Evolutionary conservation across 2,888 invertebrate genomes (phyloP).

Genomic region (Dicyrtomina minuta): DNA sequence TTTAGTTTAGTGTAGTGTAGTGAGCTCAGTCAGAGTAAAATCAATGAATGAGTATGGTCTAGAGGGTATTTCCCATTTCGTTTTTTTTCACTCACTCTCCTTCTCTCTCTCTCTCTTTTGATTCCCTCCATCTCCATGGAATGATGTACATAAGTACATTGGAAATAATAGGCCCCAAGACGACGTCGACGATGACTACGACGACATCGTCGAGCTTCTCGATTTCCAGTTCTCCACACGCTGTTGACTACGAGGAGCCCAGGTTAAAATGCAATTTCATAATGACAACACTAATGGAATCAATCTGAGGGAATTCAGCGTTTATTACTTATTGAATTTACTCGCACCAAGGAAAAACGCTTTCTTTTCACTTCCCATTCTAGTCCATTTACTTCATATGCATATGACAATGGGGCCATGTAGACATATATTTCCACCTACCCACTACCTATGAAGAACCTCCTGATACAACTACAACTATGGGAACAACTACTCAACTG

Average conservation of each 20-base stretch:
- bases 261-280: constrained; percentile 38
- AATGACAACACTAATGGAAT: constrained; percentile 39
- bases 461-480: no score
- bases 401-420: constrained; percentile 6
- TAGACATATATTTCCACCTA: constrained; percentile 13
- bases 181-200: constrained; percentile 18
- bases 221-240: constrained; percentile 12
- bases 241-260: constrained; percentile 11
- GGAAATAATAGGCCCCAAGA: constrained; percentile 31
- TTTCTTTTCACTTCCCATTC: constrained; percentile 15
- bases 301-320: constrained; percentile 34
- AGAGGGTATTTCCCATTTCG: no score
- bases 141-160: constrained; percentile 15
- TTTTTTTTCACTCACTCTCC: background rate
- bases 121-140: background rate
- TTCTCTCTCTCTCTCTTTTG: background rate
- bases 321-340: constrained; percentile 30
- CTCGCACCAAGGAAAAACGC: constrained; percentile 10
- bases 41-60: no score
- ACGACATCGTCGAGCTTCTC: constrained; percentile 26
- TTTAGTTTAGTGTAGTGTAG: no score
- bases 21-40: no score
- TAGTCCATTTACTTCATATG: constrained; percentile 5
- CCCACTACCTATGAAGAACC: background rate
- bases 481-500: background rate